Evolutionary conservation across 2,888 invertebrate genomes (phyloP).

Genomic region (Dicranocentrus wangi): DNA sequence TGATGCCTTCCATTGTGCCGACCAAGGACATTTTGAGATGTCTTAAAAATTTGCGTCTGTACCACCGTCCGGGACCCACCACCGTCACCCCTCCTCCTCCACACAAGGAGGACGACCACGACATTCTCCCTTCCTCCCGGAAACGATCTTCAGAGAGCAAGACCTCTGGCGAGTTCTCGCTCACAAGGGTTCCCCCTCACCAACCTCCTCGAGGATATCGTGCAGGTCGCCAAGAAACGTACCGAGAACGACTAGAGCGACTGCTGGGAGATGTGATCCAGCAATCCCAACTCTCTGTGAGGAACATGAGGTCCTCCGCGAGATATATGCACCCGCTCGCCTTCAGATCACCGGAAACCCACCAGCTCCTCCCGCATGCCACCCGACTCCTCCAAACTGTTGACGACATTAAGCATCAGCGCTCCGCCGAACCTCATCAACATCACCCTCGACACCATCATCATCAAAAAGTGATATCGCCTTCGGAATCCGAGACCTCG

Average conservation of each 20-base stretch:
- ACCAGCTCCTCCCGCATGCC: constrained; percentile 6
- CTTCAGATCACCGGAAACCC: not conserved
- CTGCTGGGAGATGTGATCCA: constrained; percentile 16
- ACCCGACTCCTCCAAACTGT: constrained; percentile 19
- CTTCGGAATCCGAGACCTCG: not conserved
- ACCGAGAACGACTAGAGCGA: not conserved
- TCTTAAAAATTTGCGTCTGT: too few species aligned
- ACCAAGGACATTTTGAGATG: too few species aligned
- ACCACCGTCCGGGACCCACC: too few species aligned
- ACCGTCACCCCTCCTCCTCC: too few species aligned
- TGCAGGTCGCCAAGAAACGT: not conserved
- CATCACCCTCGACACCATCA: not conserved
- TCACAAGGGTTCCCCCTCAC: too few species aligned
- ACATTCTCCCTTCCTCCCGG: too few species aligned
- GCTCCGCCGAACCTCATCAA: not conserved
- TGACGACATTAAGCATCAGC: not conserved
- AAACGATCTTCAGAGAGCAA: too few species aligned
- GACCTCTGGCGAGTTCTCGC: too few species aligned
- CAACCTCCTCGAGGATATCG: not conserved
- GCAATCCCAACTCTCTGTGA: constrained; percentile 17
- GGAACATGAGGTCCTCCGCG: not conserved
- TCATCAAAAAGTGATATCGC: not conserved
- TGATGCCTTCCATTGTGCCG: too few species aligned
- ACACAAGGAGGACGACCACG: too few species aligned
- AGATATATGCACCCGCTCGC: not conserved